Evolutionary conservation across 2,113 vertebrate genomes (phyloP).

Genomic region (Pseudopipra pipra): DNA sequence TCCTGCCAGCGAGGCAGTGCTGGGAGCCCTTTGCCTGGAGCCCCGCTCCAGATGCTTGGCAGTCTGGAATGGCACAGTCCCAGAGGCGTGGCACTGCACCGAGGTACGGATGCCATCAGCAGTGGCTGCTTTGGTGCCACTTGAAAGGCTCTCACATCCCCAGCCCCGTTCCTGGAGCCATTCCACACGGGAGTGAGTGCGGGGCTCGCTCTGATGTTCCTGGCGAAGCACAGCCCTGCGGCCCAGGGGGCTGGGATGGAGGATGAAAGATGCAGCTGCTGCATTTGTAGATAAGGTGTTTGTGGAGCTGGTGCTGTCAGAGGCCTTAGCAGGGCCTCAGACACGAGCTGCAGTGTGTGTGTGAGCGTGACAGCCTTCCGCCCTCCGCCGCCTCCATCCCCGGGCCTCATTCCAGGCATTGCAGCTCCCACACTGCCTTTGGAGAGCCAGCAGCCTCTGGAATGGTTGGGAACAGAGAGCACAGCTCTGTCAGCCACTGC

Average conservation of each 20-base stretch:
- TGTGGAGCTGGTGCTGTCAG: neutral
- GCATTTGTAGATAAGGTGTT: conserved; percentile 32
- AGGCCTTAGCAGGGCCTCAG: neutral
- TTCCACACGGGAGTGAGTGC: fast-evolving
- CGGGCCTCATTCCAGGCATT: fast-evolving
- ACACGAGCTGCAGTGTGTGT: neutral
- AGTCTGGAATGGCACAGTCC: fast-evolving
- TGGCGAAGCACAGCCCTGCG: fast-evolving
- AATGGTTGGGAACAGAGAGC: neutral
- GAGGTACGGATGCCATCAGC: neutral
- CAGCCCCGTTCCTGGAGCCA: fast-evolving
- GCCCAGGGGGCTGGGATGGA: neutral
- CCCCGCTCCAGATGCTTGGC: neutral
- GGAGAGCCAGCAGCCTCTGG: neutral
- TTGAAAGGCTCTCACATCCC: neutral
- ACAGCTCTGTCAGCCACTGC: fast-evolving
- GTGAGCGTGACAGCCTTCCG: neutral
- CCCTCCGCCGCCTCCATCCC: neutral
- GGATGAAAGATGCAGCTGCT: conserved; percentile 37
- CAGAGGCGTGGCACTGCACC: neutral
- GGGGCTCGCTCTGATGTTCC: neutral
- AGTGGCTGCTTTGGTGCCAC: neutral
- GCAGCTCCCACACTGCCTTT: fast-evolving
- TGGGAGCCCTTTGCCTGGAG: neutral
- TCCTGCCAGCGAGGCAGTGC: fast-evolving